These are phyloP conservation scores for Geotrupes spiniger DNA, from an alignment of 2,888 invertebrate species.

Conservation along the genomic window DNA sequence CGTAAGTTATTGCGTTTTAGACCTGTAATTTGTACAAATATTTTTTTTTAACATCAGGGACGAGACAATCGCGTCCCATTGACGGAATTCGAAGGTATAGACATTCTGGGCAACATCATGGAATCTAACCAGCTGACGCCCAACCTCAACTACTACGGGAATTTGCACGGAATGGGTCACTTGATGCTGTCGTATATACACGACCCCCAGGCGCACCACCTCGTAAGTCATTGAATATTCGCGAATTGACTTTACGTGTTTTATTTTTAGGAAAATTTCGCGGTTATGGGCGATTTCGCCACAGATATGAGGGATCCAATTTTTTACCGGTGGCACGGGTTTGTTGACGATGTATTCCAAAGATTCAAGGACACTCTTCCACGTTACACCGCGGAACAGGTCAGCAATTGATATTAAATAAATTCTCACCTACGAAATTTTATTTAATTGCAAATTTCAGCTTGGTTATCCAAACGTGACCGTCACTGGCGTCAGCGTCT, in stretches of 20 bases:
- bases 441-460: too few species aligned
- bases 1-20: slow-evolving; percentile 53
- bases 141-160: slow-evolving; percentile 68
- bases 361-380: slow-evolving; percentile 67
- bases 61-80: slow-evolving; percentile 57
- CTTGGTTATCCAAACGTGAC: too few species aligned
- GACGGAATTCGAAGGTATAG: slow-evolving; percentile 67
- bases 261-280: slow-evolving; percentile 63
- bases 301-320: slow-evolving; percentile 82
- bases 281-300: slow-evolving; percentile 76
- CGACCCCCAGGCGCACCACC: slow-evolving; percentile 71
- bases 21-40: too few species aligned
- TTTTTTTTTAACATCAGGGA: slow-evolving; percentile 50
- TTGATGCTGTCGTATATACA: slow-evolving; percentile 71
- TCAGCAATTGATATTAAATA: too few species aligned
- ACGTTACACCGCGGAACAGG: slow-evolving; percentile 59
- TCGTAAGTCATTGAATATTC: too few species aligned
- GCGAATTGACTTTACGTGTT: too few species aligned
- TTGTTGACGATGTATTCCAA: slow-evolving; percentile 72
- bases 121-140: slow-evolving; percentile 67
- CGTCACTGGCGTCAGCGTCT: slow-evolving; percentile 56
- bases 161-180: slow-evolving; percentile 78
- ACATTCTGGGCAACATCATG: slow-evolving; percentile 74
- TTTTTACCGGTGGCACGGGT: slow-evolving; percentile 80
- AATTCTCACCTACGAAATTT: too few species aligned